Conservation (phyloP, 30 jellyfish, hydroid and myxozoan species). For the Hydra vulgaris region DNA sequence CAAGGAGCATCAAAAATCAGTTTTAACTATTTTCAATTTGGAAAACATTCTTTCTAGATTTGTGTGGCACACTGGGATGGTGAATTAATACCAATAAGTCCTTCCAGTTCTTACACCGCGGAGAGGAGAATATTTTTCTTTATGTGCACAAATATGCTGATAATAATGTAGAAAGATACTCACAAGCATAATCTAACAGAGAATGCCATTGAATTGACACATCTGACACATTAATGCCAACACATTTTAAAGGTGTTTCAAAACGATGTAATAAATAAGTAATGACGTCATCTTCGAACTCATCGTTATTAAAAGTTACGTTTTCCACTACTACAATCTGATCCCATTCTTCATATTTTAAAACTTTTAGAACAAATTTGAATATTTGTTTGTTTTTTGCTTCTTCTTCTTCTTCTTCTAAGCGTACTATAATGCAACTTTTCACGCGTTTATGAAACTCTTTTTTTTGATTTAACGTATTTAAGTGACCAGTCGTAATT, state of each 20-base stretch:
- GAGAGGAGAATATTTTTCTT: conserved; percentile 14
- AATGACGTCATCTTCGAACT: not conserved
- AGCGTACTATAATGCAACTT: not conserved
- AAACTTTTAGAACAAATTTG: not conserved
- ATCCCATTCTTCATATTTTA: not conserved
- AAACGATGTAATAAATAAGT: not conserved
- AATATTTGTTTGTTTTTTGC: too few species aligned
- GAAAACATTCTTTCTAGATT: conserved; percentile 21
- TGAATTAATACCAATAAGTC: not conserved
- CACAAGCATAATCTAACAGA: not conserved
- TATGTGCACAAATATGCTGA: not conserved
- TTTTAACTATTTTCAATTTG: conserved; percentile 3
- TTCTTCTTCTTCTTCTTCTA: too few species aligned
- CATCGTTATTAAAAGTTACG: not conserved
- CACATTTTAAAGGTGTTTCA: conserved; percentile 2
- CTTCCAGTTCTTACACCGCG: conserved; percentile 3
- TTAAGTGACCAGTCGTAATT: not conserved
- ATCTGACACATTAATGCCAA: conserved; percentile 7
- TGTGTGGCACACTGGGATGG: not conserved
- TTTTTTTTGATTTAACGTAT: not conserved
- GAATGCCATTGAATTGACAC: not conserved
- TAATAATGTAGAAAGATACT: not conserved
- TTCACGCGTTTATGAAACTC: not conserved
- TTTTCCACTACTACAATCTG: not conserved
- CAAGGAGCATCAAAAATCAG: conserved; percentile 17